Conservation (phyloP, 2,888 invertebrate genomes). For the Eumerus sabulonum region DNA sequence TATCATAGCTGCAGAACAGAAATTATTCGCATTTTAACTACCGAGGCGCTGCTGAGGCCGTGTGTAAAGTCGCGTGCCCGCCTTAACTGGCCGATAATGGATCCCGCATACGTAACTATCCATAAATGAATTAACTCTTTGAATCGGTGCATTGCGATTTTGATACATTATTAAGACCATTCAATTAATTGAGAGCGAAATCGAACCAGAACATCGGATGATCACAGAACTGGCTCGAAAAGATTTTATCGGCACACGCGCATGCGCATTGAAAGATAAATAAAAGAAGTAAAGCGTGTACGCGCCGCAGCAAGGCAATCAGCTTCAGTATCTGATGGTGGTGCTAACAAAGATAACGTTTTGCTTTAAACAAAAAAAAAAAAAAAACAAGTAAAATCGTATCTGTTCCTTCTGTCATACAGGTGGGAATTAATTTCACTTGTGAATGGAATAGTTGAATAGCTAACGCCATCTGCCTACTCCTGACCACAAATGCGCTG, state of each 20-base stretch:
- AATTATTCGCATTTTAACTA: conserved; percentile 32
- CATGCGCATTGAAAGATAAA: conserved; percentile 42
- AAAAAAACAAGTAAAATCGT: conserved; percentile 42
- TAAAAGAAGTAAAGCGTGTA: too few relatives aligned
- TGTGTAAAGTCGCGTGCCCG: conserved; percentile 56
- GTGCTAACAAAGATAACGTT: conserved; percentile 53
- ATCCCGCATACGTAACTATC: conserved; percentile 59
- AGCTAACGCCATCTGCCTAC: conserved; percentile 64
- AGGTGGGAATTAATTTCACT: conserved; percentile 66
- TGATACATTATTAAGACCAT: conserved; percentile 66
- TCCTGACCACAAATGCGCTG: conserved; percentile 11
- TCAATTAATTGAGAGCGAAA: conserved; percentile 60
- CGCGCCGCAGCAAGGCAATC: too few relatives aligned
- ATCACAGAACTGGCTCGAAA: conserved; percentile 19
- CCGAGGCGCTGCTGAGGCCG: conserved; percentile 35
- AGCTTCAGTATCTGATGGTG: conserved; percentile 45
- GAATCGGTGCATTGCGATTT: conserved; percentile 57
- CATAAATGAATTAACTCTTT: conserved; percentile 60
- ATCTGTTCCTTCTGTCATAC: conserved; percentile 48
- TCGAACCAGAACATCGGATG: background rate
- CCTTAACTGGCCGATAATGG: conserved; percentile 63
- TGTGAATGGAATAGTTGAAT: conserved; percentile 67
- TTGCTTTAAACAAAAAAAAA: too few relatives aligned
- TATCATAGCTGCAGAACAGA: too few relatives aligned
- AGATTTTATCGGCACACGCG: conserved; percentile 24